Evolutionary conservation across 2,113 vertebrate genomes (phyloP).

Genomic region (Cyanistes caeruleus): DNA sequence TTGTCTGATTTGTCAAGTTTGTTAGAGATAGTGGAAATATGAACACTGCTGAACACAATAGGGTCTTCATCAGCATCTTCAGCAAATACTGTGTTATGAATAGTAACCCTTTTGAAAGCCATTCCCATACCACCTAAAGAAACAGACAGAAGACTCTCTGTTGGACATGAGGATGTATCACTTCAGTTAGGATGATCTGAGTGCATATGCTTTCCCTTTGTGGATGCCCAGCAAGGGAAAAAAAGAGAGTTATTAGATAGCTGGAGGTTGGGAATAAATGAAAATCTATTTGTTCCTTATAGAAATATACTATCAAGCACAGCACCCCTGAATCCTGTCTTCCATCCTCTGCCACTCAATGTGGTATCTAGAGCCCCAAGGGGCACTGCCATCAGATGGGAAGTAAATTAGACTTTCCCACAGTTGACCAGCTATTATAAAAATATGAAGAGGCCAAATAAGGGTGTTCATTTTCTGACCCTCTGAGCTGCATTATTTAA

Average conservation of each 20-base stretch:
- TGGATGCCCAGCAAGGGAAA: background rate
- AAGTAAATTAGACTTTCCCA: background rate
- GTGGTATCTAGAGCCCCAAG: fast-evolving
- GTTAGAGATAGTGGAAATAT: background rate
- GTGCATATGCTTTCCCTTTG: background rate
- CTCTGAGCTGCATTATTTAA: background rate
- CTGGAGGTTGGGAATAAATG: background rate
- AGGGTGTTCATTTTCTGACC: background rate
- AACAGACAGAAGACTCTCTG: background rate
- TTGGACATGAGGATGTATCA: background rate
- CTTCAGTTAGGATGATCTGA: background rate
- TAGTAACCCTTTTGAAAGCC: background rate
- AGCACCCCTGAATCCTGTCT: background rate
- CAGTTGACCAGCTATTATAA: background rate
- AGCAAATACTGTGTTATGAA: background rate
- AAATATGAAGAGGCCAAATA: background rate
- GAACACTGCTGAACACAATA: background rate
- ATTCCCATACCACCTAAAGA: background rate
- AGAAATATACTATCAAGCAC: background rate
- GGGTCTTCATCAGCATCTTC: background rate
- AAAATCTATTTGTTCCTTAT: background rate
- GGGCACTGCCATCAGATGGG: background rate
- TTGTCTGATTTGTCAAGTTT: background rate
- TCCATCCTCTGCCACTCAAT: background rate
- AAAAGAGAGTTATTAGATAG: background rate